These are phyloP conservation scores for Budorcas taxicolor DNA, from an alignment of 2,113 vertebrate species.

Conservation along the genomic window DNA sequence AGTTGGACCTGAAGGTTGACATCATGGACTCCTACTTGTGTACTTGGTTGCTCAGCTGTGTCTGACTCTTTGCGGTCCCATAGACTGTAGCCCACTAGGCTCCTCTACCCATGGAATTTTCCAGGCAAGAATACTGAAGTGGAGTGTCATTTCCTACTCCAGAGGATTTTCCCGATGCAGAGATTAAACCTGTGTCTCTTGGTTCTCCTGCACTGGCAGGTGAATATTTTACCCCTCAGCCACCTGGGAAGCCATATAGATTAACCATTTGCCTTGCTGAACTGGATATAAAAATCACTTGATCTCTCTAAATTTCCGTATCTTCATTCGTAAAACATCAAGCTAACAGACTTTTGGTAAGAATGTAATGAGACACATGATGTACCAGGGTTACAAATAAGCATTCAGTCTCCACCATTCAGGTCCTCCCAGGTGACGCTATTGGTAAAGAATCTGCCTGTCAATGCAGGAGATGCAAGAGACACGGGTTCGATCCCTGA, in stretches of 20 bases:
- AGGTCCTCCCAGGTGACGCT: not conserved
- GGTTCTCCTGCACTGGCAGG: not conserved
- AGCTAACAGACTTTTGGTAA: not conserved
- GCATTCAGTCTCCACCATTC: not conserved
- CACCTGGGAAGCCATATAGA: not conserved
- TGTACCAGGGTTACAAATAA: not conserved
- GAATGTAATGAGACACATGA: not conserved
- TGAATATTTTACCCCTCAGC: not conserved
- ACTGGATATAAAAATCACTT: not conserved
- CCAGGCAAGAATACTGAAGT: not conserved
- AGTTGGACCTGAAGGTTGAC: not conserved
- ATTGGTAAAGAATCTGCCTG: not conserved
- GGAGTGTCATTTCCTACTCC: not conserved
- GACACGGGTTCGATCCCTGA: accelerated
- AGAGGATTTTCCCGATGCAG: not conserved
- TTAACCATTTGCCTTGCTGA: not conserved
- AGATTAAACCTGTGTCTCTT: not conserved
- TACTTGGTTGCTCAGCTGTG: not conserved
- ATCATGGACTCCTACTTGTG: not conserved
- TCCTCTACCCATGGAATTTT: not conserved
- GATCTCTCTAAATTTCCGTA: not conserved
- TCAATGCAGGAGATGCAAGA: not conserved
- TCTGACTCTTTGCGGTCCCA: not conserved
- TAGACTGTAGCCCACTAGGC: not conserved
- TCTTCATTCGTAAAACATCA: not conserved